Conservation (phyloP, 2,888 invertebrate genomes). For the Cerceris rybyensis region DNA sequence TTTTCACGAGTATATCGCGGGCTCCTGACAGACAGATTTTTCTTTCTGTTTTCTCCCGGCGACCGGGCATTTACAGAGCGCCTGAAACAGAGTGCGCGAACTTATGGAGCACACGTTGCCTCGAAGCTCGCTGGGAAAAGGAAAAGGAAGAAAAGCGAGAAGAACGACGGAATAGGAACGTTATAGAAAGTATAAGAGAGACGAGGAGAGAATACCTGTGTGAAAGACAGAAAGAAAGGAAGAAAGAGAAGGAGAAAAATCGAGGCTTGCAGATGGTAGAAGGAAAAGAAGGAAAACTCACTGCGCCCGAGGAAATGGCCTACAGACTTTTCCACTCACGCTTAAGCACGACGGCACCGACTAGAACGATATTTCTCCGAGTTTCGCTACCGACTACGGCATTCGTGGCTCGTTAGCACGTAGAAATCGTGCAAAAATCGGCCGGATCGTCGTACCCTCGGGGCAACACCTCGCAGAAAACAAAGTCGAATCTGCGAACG, state of each 20-base stretch:
- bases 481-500: neutral
- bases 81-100: conserved; percentile 23
- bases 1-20: conserved; percentile 21
- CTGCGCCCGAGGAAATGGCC: conserved; percentile 66
- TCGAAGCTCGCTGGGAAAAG: conserved; percentile 3
- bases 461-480: conserved; percentile 13
- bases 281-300: conserved; percentile 43
- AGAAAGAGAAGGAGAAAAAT: neutral
- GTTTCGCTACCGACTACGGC: conserved; percentile 56
- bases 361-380: conserved; percentile 60
- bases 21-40: conserved; percentile 23
- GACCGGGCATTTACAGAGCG: conserved; percentile 10
- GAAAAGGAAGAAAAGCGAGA: conserved; percentile 14
- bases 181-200: neutral
- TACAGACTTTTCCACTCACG: conserved; percentile 72
- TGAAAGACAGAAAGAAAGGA: conserved; percentile 9
- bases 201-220: conserved; percentile 11
- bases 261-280: neutral
- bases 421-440: conserved; percentile 34
- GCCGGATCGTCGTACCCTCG: conserved; percentile 16
- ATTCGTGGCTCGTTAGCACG: conserved; percentile 70
- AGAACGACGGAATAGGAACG: neutral
- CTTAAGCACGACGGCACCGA: conserved; percentile 56
- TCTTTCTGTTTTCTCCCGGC: conserved; percentile 14
- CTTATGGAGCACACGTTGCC: conserved; percentile 32